phyloP scores from a whole-genome alignment of 1,140 invertebrate genomes.

The Penaeus japonicus region DNA sequence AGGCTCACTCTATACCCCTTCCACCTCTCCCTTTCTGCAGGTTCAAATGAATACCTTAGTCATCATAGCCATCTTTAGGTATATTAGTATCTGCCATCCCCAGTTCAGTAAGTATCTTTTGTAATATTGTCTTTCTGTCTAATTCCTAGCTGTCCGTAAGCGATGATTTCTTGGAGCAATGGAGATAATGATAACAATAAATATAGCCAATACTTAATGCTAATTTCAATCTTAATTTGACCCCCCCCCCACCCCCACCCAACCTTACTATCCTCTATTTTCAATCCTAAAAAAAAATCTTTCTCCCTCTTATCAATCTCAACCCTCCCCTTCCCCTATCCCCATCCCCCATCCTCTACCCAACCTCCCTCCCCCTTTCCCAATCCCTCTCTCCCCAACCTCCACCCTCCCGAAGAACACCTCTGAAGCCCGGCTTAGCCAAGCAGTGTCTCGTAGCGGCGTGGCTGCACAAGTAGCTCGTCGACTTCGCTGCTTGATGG shows the following conservation, averaged over 20 bases:
- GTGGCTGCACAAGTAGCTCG: constrained; percentile 33
- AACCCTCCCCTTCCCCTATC: background rate
- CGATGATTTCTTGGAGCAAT: too few relatives aligned
- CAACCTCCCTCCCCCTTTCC: background rate
- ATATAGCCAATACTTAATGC: too few relatives aligned
- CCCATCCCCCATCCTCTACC: background rate
- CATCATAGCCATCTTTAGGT: constrained; percentile 30
- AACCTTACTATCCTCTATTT: too few relatives aligned
- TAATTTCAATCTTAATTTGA: too few relatives aligned
- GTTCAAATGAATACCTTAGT: constrained; percentile 45
- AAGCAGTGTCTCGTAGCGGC: constrained; percentile 6
- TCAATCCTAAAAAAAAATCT: too few relatives aligned
- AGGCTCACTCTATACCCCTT: too few relatives aligned
- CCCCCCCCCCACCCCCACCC: too few relatives aligned
- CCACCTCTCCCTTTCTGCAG: background rate
- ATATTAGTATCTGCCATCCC: constrained; percentile 27
- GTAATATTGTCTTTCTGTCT: too few relatives aligned
- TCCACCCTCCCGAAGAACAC: background rate
- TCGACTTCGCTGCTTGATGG: constrained; percentile 3
- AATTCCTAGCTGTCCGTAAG: too few relatives aligned
- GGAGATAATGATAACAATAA: too few relatives aligned
- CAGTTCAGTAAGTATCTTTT: constrained; percentile 34
- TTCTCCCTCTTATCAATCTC: too few relatives aligned
- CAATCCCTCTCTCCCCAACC: background rate
- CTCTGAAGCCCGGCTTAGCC: constrained; percentile 23